Percentiles rank a stretch among this genome's conserved stretches.
Evolutionary conservation across 2,797 vertebrate species (phyloP).

Genomic region (Crenichthys baileyi): DNA sequence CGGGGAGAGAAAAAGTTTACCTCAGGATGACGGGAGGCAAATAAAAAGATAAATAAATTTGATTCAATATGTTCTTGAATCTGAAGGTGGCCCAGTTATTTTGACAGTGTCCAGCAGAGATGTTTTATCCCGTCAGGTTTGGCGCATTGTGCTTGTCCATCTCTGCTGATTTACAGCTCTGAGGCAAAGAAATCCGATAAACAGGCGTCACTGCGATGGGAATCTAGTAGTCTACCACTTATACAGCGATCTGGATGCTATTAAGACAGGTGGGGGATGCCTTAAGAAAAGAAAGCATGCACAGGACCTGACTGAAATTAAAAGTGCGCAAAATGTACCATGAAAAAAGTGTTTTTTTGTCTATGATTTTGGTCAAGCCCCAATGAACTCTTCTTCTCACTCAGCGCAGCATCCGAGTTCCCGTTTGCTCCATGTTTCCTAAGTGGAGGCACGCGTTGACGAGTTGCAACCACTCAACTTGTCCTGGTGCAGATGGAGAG

Average conservation of each 20-base stretch:
- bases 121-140: slow-evolving; percentile 17
- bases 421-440: neutral
- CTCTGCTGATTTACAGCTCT: slow-evolving; percentile 1
- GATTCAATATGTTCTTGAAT: neutral
- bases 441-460: neutral
- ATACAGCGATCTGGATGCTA: neutral
- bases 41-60: neutral
- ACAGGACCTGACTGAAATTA: neutral
- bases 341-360: neutral
- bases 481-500: slow-evolving; percentile 5
- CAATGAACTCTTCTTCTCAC: neutral
- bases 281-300: neutral
- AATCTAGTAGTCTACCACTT: neutral
- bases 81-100: neutral
- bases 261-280: neutral
- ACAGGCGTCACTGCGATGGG: neutral
- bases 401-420: neutral
- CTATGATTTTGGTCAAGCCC: neutral
- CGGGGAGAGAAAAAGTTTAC: slow-evolving; percentile 42
- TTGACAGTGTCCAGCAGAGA: neutral
- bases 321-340: neutral
- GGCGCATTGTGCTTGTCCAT: slow-evolving; percentile 36
- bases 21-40: neutral
- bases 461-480: slow-evolving; percentile 31
- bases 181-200: slow-evolving; percentile 12